Base-by-base conservation (phyloP, 2,888 invertebrate genomes). In the Heliconius erato region DNA sequence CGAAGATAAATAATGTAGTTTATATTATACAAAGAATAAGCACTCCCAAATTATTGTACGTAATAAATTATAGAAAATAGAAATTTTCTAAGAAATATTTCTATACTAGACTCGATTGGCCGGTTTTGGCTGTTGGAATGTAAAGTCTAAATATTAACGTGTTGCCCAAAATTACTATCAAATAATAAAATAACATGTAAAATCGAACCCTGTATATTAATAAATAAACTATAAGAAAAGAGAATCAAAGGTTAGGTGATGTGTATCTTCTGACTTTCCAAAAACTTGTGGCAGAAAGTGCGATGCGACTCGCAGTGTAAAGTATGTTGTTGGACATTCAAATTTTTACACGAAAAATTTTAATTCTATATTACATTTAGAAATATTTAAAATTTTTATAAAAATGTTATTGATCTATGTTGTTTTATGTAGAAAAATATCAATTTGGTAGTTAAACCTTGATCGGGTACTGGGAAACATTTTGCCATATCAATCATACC, bases 281-380 rank as follows among this genome's bases (percentile, higher is more conserved):
- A 84, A 84, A 83, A 80, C 84, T 82, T 80, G 78, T 82, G 83
- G 83, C 82, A 83, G 82, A 81, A 28, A 35, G 71, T 74, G 81
- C 79, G 65, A 76, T 71, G 40, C 59, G 26, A 23, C 67, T 59
- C 68, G 19, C 59, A 65, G 14, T 28, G 49, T 35, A n/a, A 65
- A 68, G 14, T 32, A 67, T 77, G 19, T 77, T 68, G 59, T 81
- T 81, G 63, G n/a, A 49, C 28, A 67, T 77, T 63, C 26, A 71
- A 74, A 79, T 54, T 67, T 72, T 82, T 54, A 35, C 68, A 35
- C 32, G 19, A n/a, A 79, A 72, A 49, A 54, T 65, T 23, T 49
- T n/a, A 67, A 74, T 32, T 32, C 6, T 74, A 74, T 72, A 76
- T 80, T 80, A 76, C 59, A 76, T 76, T 74, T 69, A 68, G 63